Base-by-base conservation (phyloP, 2,797 vertebrate genomes). In the Bradypus variegatus region DNA sequence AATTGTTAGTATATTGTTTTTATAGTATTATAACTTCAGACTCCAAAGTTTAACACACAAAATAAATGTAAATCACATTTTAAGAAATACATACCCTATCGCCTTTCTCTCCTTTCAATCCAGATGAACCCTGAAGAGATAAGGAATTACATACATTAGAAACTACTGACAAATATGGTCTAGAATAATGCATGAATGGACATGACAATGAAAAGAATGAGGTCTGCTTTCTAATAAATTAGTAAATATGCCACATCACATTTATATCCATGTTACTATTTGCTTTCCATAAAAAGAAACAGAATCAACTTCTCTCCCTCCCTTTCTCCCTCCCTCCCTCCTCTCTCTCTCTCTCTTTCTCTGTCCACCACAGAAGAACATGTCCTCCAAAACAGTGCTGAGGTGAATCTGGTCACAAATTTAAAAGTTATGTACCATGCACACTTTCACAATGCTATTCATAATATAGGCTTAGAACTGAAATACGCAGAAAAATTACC, bases 51-150 rank as follows among this genome's bases (percentile, higher is more conserved):
- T 94, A 90, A 83, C 41, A 92, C 87, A 76, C 53, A 89, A 92
- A 82, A 92, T 86, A 94, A 93, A 88, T 62, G 9, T 69, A 55
- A 80, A 4, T 83, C 69, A 92, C 18, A 88, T 73, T 95, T 93
- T 86, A 92, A 95, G 53, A 29, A 92, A 70, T 94, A 98, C 99
- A 98, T 98, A 99, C 99, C 96, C 99, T 97, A 93, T 99, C 99
- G 65, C 99, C 99, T 92, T 98, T 99, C 97, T 99, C 99, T 97
- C 99, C 99, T 94, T 99, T 99, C 75, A 97, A 94, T 85, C 99
- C 99, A n/a, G 95, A 65, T 38, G 96, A 0, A 64, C 99, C 99
- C 99, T 99, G 95, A 94, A 97, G 21, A 97, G 73, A 97, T 79
- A 98, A 50, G 81, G 19, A 92, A 95, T 81, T 88, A 84, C 14